Conservation (phyloP, 2,888 invertebrate species). For the Protula sp. region DNA sequence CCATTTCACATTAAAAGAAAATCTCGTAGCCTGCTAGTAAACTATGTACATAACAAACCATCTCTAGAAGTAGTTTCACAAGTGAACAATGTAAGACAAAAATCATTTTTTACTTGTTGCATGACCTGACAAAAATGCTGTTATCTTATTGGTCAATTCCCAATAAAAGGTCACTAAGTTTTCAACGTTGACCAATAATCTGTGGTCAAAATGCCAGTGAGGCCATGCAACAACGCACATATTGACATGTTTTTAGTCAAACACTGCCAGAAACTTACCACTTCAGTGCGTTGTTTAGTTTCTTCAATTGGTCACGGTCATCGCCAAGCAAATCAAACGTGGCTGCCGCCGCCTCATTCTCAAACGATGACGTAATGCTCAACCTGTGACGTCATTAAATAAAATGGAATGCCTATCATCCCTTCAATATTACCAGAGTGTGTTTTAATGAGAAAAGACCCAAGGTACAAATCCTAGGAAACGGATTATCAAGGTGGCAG, state of each 20-base stretch:
- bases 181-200: no score
- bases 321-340: constrained; percentile 81
- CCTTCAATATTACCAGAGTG: background rate
- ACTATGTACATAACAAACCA: no score
- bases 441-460: background rate
- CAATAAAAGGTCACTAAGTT: constrained; percentile 3
- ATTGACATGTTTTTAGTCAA: no score
- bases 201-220: no score
- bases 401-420: background rate
- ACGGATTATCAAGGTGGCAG: no score
- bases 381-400: constrained; percentile 33
- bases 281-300: constrained; percentile 9
- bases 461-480: background rate
- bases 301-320: constrained; percentile 62
- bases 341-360: constrained; percentile 70
- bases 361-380: constrained; percentile 69
- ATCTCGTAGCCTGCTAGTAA: no score
- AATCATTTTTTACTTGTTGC: no score
- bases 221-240: no score
- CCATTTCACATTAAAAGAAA: background rate
- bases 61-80: no score
- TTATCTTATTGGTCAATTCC: no score
- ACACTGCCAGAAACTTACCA: constrained; percentile 6
- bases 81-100: no score
- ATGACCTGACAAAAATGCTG: no score